A percentile compares a stretch with the other conserved stretches of the same genome.
phyloP scores from a whole-genome alignment of 2,888 invertebrate species.

The Nebria brevicollis region DNA sequence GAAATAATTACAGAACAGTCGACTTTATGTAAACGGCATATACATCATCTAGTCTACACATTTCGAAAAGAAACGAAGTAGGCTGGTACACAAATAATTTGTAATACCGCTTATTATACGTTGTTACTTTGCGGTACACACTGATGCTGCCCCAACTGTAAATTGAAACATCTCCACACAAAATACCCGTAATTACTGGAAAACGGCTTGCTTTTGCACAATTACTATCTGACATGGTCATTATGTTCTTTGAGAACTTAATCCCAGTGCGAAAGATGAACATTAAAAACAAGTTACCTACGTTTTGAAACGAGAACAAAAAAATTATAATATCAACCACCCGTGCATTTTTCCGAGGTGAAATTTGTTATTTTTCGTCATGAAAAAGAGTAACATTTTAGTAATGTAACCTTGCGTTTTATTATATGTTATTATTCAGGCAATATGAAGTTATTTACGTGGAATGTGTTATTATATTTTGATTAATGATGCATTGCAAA shows the following conservation, averaged over 20 bases:
- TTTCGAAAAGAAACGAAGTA: conserved; percentile 13
- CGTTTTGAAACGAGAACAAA: background rate
- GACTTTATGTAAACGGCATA: conserved; percentile 11
- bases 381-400: conserved; percentile 1
- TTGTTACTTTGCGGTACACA: conserved; percentile 8
- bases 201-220: conserved; percentile 32
- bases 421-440: background rate
- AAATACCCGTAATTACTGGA: conserved; percentile 38
- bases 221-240: conserved; percentile 37
- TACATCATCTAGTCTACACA: conserved; percentile 18
- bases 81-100: conserved; percentile 35
- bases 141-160: conserved; percentile 32
- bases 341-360: conserved; percentile 1
- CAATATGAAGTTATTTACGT: conserved; percentile 1
- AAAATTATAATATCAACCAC: background rate
- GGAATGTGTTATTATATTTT: background rate
- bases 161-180: conserved; percentile 38
- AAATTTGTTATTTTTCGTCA: background rate
- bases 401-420: background rate
- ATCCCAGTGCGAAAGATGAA: conserved; percentile 15
- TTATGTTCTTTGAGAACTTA: conserved; percentile 38
- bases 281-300: conserved; percentile 42
- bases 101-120: conserved; percentile 32
- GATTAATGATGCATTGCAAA: background rate
- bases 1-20: conserved; percentile 11